These are phyloP conservation scores for Brachypalpus laphriformis DNA, from an alignment of 2,888 invertebrate genomes.

Conservation along the genomic window DNA sequence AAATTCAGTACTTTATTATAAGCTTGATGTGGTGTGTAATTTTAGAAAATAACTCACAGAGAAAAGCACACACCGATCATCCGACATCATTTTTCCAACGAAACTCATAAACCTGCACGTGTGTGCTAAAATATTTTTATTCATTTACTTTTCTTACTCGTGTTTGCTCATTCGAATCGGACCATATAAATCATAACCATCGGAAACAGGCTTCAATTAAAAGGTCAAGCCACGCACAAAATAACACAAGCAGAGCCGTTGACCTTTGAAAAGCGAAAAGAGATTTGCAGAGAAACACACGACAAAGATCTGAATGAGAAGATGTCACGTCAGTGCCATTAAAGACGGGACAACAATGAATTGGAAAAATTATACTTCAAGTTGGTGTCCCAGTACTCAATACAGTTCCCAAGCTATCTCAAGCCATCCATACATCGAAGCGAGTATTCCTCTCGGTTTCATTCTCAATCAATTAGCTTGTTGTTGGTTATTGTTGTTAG, in stretches of 20 bases:
- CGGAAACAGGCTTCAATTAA: constrained; percentile 12
- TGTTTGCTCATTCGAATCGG: neutral
- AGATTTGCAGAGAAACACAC: neutral
- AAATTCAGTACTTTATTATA: too few relatives aligned
- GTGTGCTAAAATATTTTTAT: neutral
- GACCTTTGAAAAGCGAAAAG: constrained; percentile 11
- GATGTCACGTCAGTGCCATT: neutral
- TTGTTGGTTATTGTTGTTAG: constrained; percentile 12
- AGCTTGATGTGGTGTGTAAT: too few relatives aligned
- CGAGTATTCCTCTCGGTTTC: constrained; percentile 28
- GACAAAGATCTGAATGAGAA: neutral
- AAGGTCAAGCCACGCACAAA: neutral
- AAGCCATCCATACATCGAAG: neutral
- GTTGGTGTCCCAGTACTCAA: neutral
- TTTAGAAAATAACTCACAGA: too few relatives aligned
- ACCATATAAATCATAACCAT: neutral
- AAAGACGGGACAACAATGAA: neutral
- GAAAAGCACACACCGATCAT: neutral
- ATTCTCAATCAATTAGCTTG: constrained; percentile 43
- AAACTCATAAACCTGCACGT: neutral
- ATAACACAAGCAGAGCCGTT: neutral
- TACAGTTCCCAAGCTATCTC: neutral
- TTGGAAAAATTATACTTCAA: neutral
- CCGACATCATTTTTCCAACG: neutral
- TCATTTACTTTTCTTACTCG: neutral